Percentiles rank a stretch among this genome's conserved stretches.
These are phyloP conservation scores for Clarias magur DNA, from an alignment of 2,113 vertebrate species.

Conservation along the genomic window DNA sequence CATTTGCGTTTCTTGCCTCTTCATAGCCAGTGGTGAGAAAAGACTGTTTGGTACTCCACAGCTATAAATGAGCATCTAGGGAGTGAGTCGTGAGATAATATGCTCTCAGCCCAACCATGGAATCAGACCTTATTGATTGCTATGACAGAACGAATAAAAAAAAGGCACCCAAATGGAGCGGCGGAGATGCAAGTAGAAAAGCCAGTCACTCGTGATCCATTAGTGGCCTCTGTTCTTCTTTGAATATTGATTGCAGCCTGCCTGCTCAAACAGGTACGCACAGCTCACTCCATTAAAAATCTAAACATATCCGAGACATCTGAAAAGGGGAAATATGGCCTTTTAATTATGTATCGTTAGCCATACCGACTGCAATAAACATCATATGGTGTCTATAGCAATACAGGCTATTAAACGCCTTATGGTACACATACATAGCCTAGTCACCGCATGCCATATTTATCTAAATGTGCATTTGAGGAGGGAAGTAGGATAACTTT, in stretches of 20 bases:
- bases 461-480: neutral
- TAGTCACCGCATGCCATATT: neutral
- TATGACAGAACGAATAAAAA: slow-evolving; percentile 66
- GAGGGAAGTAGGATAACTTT: slow-evolving; percentile 24
- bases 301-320: neutral
- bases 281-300: slow-evolving; percentile 29
- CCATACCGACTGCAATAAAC: neutral
- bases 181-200: slow-evolving; percentile 30
- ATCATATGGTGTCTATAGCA: neutral
- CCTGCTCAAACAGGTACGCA: slow-evolving; percentile 59
- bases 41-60: slow-evolving; percentile 16
- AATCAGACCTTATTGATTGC: slow-evolving; percentile 69
- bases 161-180: slow-evolving; percentile 54
- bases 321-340: neutral
- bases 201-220: slow-evolving; percentile 58
- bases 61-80: slow-evolving; percentile 44
- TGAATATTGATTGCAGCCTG: slow-evolving; percentile 63
- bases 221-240: slow-evolving; percentile 61
- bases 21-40: slow-evolving; percentile 21
- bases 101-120: slow-evolving; percentile 55
- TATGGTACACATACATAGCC: neutral
- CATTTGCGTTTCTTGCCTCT: slow-evolving; percentile 1
- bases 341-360: neutral
- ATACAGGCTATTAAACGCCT: neutral
- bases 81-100: slow-evolving; percentile 27